A percentile compares a stretch with the other conserved stretches of the same genome.
These are phyloP conservation scores for Pseudococcus jackbeardsleyi DNA, from an alignment of 2,888 invertebrate species.

Conservation along the genomic window DNA sequence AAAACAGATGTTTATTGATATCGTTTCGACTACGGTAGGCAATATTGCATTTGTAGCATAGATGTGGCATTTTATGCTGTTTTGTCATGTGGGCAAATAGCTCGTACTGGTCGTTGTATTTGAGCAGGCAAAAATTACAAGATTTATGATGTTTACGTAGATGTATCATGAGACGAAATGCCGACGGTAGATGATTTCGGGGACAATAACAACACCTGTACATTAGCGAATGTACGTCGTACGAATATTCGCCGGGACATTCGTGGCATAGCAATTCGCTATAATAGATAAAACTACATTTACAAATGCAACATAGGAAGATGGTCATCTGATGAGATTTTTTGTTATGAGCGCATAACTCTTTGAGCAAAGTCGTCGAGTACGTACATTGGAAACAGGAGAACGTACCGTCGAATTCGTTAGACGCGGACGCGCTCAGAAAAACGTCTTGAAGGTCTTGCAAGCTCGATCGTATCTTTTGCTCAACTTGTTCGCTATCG, in stretches of 20 bases:
- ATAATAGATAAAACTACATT: constrained; percentile 87
- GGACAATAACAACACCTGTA: constrained; percentile 88
- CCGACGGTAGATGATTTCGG: constrained; percentile 83
- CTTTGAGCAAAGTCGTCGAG: constrained; percentile 83
- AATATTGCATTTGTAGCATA: constrained; percentile 89
- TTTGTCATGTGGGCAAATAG: constrained; percentile 92
- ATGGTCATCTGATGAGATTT: constrained; percentile 89
- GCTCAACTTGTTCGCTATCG: constrained; percentile 77
- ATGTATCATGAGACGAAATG: constrained; percentile 90
- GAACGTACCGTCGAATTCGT: constrained; percentile 79
- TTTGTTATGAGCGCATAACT: constrained; percentile 87
- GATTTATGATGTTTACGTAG: constrained; percentile 85
- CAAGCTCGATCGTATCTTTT: constrained; percentile 75
- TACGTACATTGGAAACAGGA: constrained; percentile 91
- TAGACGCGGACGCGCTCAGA: constrained; percentile 81
- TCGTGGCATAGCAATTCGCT: constrained; percentile 89
- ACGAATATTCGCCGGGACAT: constrained; percentile 83
- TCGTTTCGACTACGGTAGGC: constrained; percentile 90
- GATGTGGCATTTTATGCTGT: constrained; percentile 84
- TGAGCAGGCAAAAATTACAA: constrained; percentile 89
- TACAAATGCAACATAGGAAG: constrained; percentile 88
- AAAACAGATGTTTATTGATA: constrained; percentile 89
- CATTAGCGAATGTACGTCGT: constrained; percentile 76
- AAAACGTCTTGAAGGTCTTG: constrained; percentile 76
- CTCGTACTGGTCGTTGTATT: constrained; percentile 83